phyloP scores from a whole-genome alignment of 2,888 invertebrate species.

The Dasypogon diadema region DNA sequence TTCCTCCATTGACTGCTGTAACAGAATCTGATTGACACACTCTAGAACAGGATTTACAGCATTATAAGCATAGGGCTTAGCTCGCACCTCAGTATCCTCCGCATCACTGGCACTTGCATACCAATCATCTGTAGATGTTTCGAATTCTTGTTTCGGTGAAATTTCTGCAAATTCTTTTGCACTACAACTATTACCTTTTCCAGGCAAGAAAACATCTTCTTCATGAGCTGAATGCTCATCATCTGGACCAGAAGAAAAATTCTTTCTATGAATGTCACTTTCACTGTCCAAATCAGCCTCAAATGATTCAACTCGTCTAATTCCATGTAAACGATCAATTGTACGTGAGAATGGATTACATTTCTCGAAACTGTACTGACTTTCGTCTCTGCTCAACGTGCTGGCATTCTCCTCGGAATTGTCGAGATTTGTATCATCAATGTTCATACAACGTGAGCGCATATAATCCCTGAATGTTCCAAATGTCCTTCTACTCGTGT shows the following conservation, averaged over 20 bases:
- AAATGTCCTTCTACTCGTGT: constrained; percentile 68
- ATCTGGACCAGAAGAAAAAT: constrained; percentile 57
- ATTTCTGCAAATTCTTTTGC: constrained; percentile 64
- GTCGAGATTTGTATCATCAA: constrained; percentile 63
- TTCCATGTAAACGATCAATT: constrained; percentile 73
- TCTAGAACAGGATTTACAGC: constrained; percentile 86
- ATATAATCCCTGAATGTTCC: constrained; percentile 68
- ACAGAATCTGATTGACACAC: constrained; percentile 84
- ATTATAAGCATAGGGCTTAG: constrained; percentile 66
- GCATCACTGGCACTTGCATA: constrained; percentile 84
- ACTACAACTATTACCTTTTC: constrained; percentile 37
- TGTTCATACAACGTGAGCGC: constrained; percentile 66
- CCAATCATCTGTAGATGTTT: constrained; percentile 76
- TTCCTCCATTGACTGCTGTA: constrained; percentile 78
- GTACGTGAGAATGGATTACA: constrained; percentile 70
- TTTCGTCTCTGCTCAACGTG: constrained; percentile 64
- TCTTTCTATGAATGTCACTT: constrained; percentile 53
- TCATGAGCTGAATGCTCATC: constrained; percentile 45
- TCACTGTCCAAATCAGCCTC: constrained; percentile 61
- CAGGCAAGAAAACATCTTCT: constrained; percentile 53
- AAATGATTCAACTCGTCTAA: constrained; percentile 69
- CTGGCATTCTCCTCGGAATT: constrained; percentile 64
- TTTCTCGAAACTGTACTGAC: constrained; percentile 61
- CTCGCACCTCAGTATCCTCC: constrained; percentile 71
- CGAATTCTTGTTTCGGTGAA: constrained; percentile 66